Percentiles rank a stretch among this genome's conserved stretches.
phyloP scores from a whole-genome alignment of 2,797 vertebrate genomes.

The Syngnathus rostellatus region DNA sequence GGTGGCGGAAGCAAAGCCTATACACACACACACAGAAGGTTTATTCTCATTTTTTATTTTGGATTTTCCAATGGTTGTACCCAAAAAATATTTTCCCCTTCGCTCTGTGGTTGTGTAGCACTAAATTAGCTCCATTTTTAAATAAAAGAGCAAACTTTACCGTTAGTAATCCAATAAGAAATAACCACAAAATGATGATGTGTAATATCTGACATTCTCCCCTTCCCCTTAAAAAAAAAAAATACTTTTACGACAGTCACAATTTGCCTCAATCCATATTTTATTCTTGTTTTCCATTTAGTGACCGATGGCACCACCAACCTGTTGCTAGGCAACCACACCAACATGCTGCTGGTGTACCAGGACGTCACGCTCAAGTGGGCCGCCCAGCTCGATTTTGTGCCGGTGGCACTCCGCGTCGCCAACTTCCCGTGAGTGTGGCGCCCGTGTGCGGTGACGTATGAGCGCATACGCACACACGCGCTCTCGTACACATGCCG shows the following conservation, averaged over 20 bases:
- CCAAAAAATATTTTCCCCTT: background rate
- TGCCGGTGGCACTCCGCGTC: conserved; percentile 79
- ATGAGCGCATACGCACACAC: background rate
- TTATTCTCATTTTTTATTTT: background rate
- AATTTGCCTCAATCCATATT: background rate
- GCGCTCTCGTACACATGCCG: background rate
- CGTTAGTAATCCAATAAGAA: background rate
- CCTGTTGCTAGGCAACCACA: conserved; percentile 84
- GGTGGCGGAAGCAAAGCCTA: background rate
- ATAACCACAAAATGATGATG: conserved; percentile 2
- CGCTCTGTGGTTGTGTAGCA: background rate
- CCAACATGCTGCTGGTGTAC: conserved; percentile 84
- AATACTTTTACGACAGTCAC: conserved; percentile 1
- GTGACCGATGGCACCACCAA: conserved; percentile 84
- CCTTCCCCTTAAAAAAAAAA: background rate
- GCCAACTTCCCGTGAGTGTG: conserved; percentile 85
- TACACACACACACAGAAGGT: background rate
- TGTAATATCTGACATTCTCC: background rate
- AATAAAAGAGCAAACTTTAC: background rate
- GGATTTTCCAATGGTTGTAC: background rate
- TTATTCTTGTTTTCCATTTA: conserved; percentile 36
- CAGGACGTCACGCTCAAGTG: conserved; percentile 89
- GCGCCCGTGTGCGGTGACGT: background rate
- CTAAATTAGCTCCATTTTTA: background rate
- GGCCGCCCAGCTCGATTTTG: conserved; percentile 82